A percentile compares a stretch with the other conserved stretches of the same genome.
Conservation (phyloP, 2,797 vertebrate species). For the Aplochiton taeniatus region DNA sequence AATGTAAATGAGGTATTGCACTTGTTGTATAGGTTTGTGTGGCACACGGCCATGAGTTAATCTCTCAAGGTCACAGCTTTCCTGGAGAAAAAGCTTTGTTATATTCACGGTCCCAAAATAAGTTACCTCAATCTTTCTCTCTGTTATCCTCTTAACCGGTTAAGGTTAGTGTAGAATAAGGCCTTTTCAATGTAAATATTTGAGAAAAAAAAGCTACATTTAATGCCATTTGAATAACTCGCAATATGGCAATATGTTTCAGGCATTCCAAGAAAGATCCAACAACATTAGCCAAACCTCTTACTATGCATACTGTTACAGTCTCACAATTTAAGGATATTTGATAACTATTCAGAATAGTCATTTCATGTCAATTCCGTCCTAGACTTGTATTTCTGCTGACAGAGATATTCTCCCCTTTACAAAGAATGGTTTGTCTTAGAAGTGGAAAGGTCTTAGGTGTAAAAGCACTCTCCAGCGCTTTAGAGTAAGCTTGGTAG, state of each 20-base stretch:
- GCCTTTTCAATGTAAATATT: neutral
- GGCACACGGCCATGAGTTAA: constrained; percentile 1
- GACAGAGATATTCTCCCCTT: constrained; percentile 7
- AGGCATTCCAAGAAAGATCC: constrained; percentile 3
- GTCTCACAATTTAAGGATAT: neutral
- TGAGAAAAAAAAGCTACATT: neutral
- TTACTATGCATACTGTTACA: neutral
- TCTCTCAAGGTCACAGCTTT: constrained; percentile 27
- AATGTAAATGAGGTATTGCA: constrained; percentile 12
- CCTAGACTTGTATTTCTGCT: constrained; percentile 17
- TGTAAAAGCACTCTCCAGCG: constrained; percentile 15
- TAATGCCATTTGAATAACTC: too few relatives aligned
- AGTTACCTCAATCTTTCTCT: neutral
- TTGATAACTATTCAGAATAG: constrained; percentile 16
- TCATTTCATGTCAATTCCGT: constrained; percentile 2
- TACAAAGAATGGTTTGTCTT: constrained; percentile 13
- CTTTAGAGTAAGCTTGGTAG: constrained; percentile 16
- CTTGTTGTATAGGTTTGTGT: constrained; percentile 8
- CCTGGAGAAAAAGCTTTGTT: constrained; percentile 27
- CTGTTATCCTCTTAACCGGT: neutral
- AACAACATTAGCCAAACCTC: too few relatives aligned
- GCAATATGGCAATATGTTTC: neutral
- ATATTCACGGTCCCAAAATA: neutral
- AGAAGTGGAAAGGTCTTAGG: constrained; percentile 19
- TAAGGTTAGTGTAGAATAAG: too few relatives aligned